Percentiles rank a stretch among this genome's conserved stretches.
Evolutionary conservation across 2,113 vertebrate genomes (phyloP).

Genomic region (Axis porcinus): DNA sequence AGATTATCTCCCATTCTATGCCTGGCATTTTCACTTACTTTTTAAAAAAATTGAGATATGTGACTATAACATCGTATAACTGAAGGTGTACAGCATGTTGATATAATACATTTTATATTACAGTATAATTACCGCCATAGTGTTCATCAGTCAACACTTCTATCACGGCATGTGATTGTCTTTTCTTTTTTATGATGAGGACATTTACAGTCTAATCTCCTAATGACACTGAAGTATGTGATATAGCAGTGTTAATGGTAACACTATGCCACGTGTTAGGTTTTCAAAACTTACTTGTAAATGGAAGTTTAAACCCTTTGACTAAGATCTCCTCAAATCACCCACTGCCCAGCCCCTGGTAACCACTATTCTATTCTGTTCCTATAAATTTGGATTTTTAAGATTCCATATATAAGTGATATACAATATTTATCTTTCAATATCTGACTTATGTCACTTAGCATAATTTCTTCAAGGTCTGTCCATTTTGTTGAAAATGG

Average conservation of each 20-base stretch:
- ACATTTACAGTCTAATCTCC: background rate
- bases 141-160: background rate
- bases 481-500: too few relatives aligned
- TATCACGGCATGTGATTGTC: too few relatives aligned
- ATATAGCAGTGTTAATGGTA: too few relatives aligned
- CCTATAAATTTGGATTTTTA: background rate
- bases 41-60: background rate
- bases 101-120: background rate
- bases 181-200: background rate
- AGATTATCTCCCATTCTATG: background rate
- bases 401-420: background rate
- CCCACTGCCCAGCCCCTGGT: background rate
- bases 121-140: background rate
- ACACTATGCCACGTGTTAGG: too few relatives aligned
- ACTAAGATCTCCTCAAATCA: background rate
- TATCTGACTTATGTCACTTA: background rate
- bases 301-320: background rate
- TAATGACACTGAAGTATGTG: background rate
- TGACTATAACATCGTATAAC: background rate
- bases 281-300: background rate
- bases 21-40: background rate
- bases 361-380: background rate
- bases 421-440: background rate
- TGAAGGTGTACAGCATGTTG: background rate
- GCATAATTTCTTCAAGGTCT: background rate